Conservation (phyloP, 1,140 invertebrate genomes). For the Pseudomyrmex concolor region DNA sequence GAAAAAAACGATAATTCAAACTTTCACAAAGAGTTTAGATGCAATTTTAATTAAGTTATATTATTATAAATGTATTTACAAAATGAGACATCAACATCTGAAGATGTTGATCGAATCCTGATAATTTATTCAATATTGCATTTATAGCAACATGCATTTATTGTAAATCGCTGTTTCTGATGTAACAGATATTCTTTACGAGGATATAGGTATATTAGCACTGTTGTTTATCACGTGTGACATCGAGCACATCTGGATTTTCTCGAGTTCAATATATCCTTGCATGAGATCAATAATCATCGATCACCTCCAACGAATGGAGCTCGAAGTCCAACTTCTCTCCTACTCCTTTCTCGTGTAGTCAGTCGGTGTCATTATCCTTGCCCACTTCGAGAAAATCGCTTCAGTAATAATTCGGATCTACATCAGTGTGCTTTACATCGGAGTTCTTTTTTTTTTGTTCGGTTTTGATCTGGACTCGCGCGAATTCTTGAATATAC, state of each 20-base stretch:
- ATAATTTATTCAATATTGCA: too few species aligned
- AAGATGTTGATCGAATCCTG: too few species aligned
- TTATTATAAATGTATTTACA: too few species aligned
- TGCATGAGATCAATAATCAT: background rate
- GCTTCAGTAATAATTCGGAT: constrained; percentile 42
- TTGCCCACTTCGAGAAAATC: constrained; percentile 7
- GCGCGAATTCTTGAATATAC: background rate
- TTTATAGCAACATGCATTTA: too few species aligned
- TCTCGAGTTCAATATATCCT: constrained; percentile 60
- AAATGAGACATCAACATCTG: too few species aligned
- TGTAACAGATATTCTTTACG: too few species aligned
- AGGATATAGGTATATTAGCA: background rate
- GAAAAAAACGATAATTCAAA: too few species aligned
- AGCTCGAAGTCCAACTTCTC: constrained; percentile 32
- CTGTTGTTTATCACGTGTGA: background rate
- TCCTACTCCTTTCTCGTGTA: constrained; percentile 44
- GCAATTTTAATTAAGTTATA: too few species aligned
- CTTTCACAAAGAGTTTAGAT: too few species aligned
- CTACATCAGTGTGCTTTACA: background rate
- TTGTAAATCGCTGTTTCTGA: too few species aligned
- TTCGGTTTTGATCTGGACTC: background rate
- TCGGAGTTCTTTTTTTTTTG: background rate
- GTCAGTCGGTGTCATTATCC: background rate
- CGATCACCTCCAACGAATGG: constrained; percentile 19
- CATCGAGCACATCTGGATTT: constrained; percentile 29